These are phyloP conservation scores for Toxotes jaculatrix DNA, from an alignment of 2,113 vertebrate genomes.

Conservation along the genomic window DNA sequence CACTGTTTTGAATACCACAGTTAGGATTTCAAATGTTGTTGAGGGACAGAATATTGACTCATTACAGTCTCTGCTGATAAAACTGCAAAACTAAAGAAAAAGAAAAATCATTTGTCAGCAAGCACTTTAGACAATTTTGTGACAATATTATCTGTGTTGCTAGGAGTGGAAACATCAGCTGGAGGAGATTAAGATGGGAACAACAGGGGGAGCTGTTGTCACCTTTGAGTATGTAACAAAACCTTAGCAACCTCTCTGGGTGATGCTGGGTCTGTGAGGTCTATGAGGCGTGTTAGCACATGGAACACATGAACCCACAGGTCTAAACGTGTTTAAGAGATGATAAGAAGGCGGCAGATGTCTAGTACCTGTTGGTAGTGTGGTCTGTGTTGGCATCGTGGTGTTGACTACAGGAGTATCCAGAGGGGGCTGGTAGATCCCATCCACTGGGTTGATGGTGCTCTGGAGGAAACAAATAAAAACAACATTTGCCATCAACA, in stretches of 20 bases:
- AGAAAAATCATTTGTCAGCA: not conserved
- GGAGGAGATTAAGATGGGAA: conserved; percentile 1
- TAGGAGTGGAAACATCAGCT: not conserved
- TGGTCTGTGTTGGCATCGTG: conserved; percentile 96
- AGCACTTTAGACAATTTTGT: not conserved
- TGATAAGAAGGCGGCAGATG: not conserved
- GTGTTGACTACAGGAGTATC: conserved; percentile 87
- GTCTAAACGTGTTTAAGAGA: not conserved
- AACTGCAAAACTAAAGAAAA: not conserved
- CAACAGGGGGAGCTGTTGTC: conserved; percentile 62
- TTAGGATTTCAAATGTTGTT: not conserved
- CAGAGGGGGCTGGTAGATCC: conserved; percentile 93
- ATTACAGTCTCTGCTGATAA: not conserved
- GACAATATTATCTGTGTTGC: not conserved
- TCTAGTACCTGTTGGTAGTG: conserved; percentile 90
- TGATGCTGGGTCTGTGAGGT: not conserved
- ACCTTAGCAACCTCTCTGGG: not conserved
- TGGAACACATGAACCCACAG: not conserved
- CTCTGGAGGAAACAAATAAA: conserved; percentile 85
- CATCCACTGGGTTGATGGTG: conserved; percentile 99
- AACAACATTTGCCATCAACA: conserved; percentile 30
- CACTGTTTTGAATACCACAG: not conserved
- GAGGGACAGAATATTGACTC: not conserved
- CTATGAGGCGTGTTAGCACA: not conserved
- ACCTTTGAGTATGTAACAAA: not conserved